Evolutionary conservation across 2,888 invertebrate genomes (phyloP).

Genomic region (Agrochola lota): DNA sequence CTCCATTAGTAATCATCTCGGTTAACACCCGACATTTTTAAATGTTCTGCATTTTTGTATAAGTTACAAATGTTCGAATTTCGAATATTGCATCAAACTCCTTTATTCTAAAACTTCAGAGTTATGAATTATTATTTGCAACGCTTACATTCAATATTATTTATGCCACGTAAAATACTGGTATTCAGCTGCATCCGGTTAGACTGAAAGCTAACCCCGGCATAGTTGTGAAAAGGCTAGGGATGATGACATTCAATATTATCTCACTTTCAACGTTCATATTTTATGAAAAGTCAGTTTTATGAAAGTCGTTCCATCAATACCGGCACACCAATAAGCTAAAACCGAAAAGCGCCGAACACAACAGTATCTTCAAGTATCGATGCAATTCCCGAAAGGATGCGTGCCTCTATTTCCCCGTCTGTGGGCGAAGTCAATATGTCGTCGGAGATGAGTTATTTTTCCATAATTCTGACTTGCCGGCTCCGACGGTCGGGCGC

Average conservation of each 20-base stretch:
- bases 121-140: background rate
- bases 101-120: background rate
- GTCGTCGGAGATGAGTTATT: slow-evolving; percentile 88
- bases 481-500: slow-evolving; percentile 63
- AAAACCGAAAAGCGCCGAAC: slow-evolving; percentile 64
- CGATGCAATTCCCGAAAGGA: slow-evolving; percentile 86
- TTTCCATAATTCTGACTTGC: slow-evolving; percentile 84
- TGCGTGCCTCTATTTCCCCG: slow-evolving; percentile 80
- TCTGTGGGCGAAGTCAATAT: slow-evolving; percentile 85
- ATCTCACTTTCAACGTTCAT: slow-evolving; percentile 9
- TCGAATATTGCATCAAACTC: background rate
- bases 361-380: slow-evolving; percentile 69
- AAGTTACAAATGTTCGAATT: background rate
- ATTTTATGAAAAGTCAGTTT: slow-evolving; percentile 33
- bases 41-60: no score
- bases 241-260: background rate
- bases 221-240: no score
- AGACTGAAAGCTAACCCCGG: no score
- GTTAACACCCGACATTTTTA: background rate
- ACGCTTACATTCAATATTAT: background rate
- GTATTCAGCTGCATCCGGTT: no score
- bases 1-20: no score
- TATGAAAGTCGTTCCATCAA: slow-evolving; percentile 33
- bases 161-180: no score
- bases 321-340: slow-evolving; percentile 61